Conservation (phyloP, 2,113 vertebrate species). For the Burhinus bistriatus region DNA sequence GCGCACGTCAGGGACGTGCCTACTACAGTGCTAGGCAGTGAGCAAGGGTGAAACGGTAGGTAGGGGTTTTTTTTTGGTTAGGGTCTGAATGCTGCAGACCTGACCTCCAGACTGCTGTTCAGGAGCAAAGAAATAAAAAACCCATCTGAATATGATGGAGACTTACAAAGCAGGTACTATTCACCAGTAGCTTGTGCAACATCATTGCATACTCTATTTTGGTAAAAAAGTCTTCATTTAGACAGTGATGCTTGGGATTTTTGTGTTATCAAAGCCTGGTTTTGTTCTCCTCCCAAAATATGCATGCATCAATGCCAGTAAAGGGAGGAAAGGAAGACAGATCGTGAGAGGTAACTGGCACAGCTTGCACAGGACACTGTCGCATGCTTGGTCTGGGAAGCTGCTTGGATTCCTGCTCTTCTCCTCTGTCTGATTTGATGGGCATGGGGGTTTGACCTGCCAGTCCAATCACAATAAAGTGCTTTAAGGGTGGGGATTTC, state of each 20-base stretch:
- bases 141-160: neutral
- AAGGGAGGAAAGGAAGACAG: neutral
- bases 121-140: neutral
- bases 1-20: fast-evolving
- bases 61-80: neutral
- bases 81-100: neutral
- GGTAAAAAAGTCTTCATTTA: neutral
- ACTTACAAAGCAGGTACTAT: neutral
- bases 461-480: neutral
- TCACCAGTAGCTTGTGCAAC: neutral
- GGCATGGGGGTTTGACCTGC: neutral
- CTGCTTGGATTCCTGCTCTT: neutral
- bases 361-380: neutral
- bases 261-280: neutral
- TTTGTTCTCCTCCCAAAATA: neutral
- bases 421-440: neutral
- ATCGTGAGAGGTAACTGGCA: neutral
- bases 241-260: neutral
- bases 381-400: neutral
- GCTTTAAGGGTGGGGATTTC: neutral
- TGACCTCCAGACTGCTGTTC: neutral
- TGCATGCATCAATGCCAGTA: neutral
- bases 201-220: neutral
- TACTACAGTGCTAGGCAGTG: neutral
- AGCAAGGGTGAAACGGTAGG: neutral